Evolutionary conservation across 2,797 vertebrate species (phyloP).

Genomic region (Phataginus tricuspis): DNA sequence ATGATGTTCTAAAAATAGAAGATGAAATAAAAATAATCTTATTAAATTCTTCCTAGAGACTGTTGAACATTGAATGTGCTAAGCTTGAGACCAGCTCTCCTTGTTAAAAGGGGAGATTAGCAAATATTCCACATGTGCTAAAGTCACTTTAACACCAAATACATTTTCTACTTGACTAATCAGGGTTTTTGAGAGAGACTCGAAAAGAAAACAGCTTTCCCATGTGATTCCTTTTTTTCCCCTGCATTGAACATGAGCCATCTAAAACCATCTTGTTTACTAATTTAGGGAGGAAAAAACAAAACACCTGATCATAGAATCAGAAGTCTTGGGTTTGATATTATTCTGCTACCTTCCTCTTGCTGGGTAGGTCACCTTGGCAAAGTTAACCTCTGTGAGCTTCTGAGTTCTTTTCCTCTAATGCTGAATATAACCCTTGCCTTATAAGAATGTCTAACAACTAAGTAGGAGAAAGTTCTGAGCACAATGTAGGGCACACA

Average conservation of each 20-base stretch:
- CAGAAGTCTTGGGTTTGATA: not conserved
- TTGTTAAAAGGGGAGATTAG: not conserved
- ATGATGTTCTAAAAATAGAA: not conserved
- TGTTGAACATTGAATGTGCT: not conserved
- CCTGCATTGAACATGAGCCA: not conserved
- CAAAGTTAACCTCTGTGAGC: not conserved
- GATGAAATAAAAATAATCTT: not conserved
- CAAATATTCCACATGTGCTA: not conserved
- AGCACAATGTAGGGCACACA: not conserved
- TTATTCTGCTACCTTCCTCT: not conserved
- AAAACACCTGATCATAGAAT: not conserved
- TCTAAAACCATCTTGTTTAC: not conserved
- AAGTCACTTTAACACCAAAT: not conserved
- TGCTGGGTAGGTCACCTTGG: not conserved
- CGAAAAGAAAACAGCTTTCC: not conserved
- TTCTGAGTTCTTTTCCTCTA: not conserved
- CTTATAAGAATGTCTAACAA: not conserved
- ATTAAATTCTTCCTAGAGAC: not conserved
- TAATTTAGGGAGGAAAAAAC: too few relatives aligned
- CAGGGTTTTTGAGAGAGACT: not conserved
- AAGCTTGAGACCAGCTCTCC: not conserved
- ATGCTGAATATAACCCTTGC: not conserved
- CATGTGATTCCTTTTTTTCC: not conserved
- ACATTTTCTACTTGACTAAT: conserved; percentile 19
- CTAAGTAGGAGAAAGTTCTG: not conserved